phyloP scores from a whole-genome alignment of 2,113 vertebrate genomes.

The Myiozetetes cayanensis region DNA sequence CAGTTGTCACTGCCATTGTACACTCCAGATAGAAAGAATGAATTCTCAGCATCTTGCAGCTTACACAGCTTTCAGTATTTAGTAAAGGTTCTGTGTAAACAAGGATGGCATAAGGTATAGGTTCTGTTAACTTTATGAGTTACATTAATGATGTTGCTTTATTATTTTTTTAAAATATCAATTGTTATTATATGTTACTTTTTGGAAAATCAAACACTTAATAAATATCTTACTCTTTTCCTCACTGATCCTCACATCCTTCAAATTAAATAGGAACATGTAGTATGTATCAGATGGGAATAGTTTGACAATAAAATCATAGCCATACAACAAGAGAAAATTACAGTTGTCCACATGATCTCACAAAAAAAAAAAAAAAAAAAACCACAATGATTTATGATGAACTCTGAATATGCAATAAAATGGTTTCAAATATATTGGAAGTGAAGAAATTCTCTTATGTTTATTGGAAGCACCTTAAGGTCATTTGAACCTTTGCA shows the following conservation, averaged over 20 bases:
- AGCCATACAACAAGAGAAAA: background rate
- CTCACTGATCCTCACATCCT: background rate
- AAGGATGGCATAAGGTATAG: background rate
- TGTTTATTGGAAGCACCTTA: background rate
- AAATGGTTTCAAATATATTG: background rate
- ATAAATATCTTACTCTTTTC: background rate
- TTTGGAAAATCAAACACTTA: background rate
- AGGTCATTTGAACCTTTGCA: background rate
- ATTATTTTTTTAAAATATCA: background rate
- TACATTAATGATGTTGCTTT: background rate
- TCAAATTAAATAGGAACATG: background rate
- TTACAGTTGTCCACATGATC: background rate
- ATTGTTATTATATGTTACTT: background rate
- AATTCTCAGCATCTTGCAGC: background rate
- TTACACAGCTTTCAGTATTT: background rate
- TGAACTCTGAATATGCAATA: background rate
- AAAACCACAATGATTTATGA: background rate
- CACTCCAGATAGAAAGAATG: background rate
- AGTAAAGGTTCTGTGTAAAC: background rate
- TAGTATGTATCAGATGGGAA: background rate
- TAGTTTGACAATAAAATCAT: background rate
- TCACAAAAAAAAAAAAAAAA: background rate
- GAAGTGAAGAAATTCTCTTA: background rate
- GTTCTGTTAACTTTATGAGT: background rate
- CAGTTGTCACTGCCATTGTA: background rate